These are phyloP conservation scores for Bubo scandiacus DNA, from an alignment of 2,113 vertebrate genomes.

Conservation along the genomic window DNA sequence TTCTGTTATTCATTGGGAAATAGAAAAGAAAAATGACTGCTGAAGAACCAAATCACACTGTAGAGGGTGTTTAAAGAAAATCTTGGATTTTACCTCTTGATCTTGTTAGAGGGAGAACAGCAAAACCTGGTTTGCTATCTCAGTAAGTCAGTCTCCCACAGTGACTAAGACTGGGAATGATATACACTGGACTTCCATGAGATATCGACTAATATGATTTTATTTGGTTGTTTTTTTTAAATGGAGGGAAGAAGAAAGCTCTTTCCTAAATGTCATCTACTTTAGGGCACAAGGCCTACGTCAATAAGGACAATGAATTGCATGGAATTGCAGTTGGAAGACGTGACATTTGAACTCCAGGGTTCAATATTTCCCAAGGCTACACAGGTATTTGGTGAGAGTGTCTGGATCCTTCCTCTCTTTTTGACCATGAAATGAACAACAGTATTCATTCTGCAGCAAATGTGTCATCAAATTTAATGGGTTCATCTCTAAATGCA, in stretches of 20 bases:
- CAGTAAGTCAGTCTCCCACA: not conserved
- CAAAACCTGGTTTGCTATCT: not conserved
- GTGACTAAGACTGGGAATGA: not conserved
- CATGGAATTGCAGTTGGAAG: not conserved
- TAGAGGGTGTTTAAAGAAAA: not conserved
- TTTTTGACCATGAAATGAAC: not conserved
- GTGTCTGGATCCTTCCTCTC: not conserved
- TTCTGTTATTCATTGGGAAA: not conserved
- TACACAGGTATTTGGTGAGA: not conserved
- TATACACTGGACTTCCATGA: not conserved
- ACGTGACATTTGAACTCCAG: not conserved
- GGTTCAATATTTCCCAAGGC: not conserved
- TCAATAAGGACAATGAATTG: not conserved
- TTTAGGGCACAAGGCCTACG: not conserved
- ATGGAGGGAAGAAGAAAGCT: not conserved
- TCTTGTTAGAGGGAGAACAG: not conserved
- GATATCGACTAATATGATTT: not conserved
- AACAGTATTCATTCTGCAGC: not conserved
- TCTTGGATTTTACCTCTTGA: not conserved
- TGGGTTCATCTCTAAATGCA: not conserved
- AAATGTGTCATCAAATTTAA: not conserved
- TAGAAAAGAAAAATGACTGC: not conserved
- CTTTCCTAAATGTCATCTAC: not conserved
- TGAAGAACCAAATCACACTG: not conserved
- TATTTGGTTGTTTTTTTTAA: not conserved